These are phyloP conservation scores for Xiphophorus hellerii DNA, from an alignment of 2,113 vertebrate species.

Conservation along the genomic window DNA sequence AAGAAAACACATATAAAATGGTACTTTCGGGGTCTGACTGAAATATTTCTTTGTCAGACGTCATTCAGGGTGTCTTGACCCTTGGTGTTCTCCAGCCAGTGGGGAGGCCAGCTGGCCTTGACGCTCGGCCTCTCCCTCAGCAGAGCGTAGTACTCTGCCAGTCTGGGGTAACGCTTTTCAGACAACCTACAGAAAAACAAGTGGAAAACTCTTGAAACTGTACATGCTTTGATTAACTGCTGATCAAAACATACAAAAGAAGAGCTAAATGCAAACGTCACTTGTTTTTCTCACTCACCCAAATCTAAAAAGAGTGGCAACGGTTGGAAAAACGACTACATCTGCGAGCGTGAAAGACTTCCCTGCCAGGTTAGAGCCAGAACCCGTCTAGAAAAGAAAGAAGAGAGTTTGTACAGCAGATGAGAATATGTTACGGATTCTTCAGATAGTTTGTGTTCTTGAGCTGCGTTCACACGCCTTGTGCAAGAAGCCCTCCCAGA, in stretches of 20 bases:
- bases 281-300: conserved; percentile 41
- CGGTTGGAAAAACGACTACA: conserved; percentile 59
- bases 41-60: conserved; percentile 45
- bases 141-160: conserved; percentile 67
- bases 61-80: conserved; percentile 69
- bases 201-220: neutral
- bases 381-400: conserved; percentile 37
- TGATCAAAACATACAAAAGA: neutral
- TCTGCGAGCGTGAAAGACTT: conserved; percentile 63
- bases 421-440: neutral
- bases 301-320: conserved; percentile 59
- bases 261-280: neutral
- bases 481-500: conserved; percentile 80
- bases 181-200: conserved; percentile 53
- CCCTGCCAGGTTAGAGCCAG: conserved; percentile 50
- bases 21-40: neutral
- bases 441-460: neutral
- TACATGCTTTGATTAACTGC: too few species aligned
- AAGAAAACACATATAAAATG: neutral
- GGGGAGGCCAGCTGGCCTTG: conserved; percentile 76
- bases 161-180: conserved; percentile 66
- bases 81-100: conserved; percentile 74
- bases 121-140: conserved; percentile 77
- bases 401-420: neutral
- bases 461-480: conserved; percentile 38